Evolutionary conservation across 2,113 vertebrate genomes (phyloP), one percentile per base, ranked within the genome.

Genomic region (Tachysurus vachellii): DNA sequence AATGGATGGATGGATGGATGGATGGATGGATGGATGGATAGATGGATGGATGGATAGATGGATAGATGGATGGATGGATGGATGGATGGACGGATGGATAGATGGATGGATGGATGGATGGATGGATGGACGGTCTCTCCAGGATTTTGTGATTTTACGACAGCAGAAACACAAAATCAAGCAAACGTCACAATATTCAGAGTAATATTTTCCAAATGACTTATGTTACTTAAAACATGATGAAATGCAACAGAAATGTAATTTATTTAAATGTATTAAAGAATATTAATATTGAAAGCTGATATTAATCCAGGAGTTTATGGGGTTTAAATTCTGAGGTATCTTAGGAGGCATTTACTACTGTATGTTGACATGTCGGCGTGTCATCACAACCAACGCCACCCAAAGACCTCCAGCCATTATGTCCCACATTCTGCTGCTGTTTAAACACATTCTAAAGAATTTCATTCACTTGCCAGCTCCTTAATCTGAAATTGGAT

Each of bases 401-500:
- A 86, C 47, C 62, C 76, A 56, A 62, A 84, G 64, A 85, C 66
- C 75, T 42, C 14, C 85, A 66, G 82, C 53, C 57, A 62, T 86
- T 86, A 66, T 75, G 75, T 64, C 66, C 21, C 12, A 42, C 21
- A 19, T 56, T 62, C 11, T 61, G 44, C 68, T 44, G 44, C 80
- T 88, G 75, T 89, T 79, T 83, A 83, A 73, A 61, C 59, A 76
- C 56, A 88, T 86, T 84, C 64, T 75, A 84, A 88, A 85, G 87
- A 68, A 50, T 50, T 80, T 88, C 84, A 70, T 71, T 71, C 54
- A 13, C 66, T 62, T 76, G 47, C 76, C 36, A 47, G 80, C 31
- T 68, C 3, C 57, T 84, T 75, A 86, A 90, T 90, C 89, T 90
- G 59, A 90, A 88, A 86, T 90, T 88, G 81, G 87, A 90, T 90